Evolutionary conservation across 2,797 vertebrate genomes (phyloP), one percentile per base, ranked within the genome.

Genomic region (Anas acuta): DNA sequence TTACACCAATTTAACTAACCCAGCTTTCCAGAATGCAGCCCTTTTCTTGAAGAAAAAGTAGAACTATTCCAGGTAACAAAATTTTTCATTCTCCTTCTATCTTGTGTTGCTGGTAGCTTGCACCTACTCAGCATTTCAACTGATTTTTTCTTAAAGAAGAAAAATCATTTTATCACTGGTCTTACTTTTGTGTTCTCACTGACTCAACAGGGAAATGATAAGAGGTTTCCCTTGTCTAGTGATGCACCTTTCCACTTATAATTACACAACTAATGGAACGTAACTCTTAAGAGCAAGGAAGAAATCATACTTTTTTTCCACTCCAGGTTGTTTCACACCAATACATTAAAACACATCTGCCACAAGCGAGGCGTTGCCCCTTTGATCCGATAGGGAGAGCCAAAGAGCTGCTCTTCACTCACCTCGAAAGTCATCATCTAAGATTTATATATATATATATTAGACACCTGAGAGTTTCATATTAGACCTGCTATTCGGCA

Each of bases 361-460:
- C 47, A 45, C 61, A 26, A 20, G 64, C 2, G 4, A n/a, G 43
- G 28, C 77, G 32, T 35, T 43, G 85, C 51, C 41, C 16, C 51
- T 39, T 11, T 3, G 37, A 6, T 41, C 86, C 76, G 1, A 82
- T 4, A 84, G 93, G 71, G 47, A 35, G 77, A 64, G 64, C 60
- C 71, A 41, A 37, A 93, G 88, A 87, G 78, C 93, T 71, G 69
- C 93, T 26, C 62, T 0, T 35, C 54, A 7, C 35, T 49, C 43
- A 20, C 85, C 49, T 21, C 2, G 0, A 18, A 1, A 1, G 16
- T 28, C 2, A 5, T 18, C 0, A 6, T 14, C 2, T 19, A 7
- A 3, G 13, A 19, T 61, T 54, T 32, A 17, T 30, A 0, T 65
- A 16, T 65, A 16, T 25, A 2, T 57, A 13, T 57, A 39, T 39